Evolutionary conservation across 2,113 vertebrate species (phyloP).

Genomic region (Thalassoma bifasciatum): DNA sequence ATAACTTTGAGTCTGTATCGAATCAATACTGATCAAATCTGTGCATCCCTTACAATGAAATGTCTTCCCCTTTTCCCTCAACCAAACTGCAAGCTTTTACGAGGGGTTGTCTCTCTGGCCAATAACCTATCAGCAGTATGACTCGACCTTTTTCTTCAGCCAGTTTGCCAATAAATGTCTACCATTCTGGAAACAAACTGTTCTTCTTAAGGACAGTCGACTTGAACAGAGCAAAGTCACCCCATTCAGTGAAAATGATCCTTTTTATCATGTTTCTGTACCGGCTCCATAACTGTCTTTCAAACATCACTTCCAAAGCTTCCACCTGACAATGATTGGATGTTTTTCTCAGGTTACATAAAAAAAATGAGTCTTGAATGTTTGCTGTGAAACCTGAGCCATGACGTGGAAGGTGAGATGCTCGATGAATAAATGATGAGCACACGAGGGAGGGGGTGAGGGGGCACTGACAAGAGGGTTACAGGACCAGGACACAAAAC

Average conservation of each 20-base stretch:
- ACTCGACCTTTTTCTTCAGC: too few species aligned
- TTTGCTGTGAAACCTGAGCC: conserved; percentile 54
- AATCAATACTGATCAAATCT: too few species aligned
- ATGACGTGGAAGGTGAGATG: conserved; percentile 64
- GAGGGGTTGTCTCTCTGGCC: neutral
- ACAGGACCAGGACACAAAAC: conserved; percentile 42
- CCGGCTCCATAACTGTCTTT: neutral
- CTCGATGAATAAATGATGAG: conserved; percentile 66
- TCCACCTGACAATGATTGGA: conserved; percentile 27
- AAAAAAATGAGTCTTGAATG: conserved; percentile 28
- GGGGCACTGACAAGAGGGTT: conserved; percentile 21
- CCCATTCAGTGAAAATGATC: too few species aligned
- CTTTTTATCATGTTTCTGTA: neutral
- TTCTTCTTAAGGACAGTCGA: neutral
- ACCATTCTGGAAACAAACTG: neutral
- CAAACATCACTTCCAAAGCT: neutral
- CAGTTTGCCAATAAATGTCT: neutral
- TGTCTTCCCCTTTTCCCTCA: too few species aligned
- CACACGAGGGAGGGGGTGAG: conserved; percentile 18
- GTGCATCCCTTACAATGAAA: too few species aligned
- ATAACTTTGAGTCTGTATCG: too few species aligned
- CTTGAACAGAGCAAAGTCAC: too few species aligned
- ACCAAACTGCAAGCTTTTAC: too few species aligned
- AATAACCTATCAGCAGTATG: neutral
- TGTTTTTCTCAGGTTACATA: neutral